Conservation (phyloP, 2,797 vertebrate species). For the Fistularia commersonii region DNA sequence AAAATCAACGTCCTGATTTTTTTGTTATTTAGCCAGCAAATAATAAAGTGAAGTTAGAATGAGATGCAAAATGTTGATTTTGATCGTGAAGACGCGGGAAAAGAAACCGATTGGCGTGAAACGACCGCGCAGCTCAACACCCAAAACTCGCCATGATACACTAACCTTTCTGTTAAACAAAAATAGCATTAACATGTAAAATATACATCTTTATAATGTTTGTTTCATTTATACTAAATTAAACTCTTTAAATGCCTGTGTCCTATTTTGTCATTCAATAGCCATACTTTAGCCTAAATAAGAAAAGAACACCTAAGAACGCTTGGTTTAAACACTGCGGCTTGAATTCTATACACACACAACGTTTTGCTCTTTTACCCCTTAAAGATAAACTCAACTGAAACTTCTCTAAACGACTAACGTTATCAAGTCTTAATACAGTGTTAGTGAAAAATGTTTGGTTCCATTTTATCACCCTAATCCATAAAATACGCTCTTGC, state of each 20-base stretch:
- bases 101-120: not conserved
- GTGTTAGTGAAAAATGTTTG: conserved; percentile 81
- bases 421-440: conserved; percentile 84
- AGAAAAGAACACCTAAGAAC: conserved; percentile 85
- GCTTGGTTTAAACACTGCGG: conserved; percentile 84
- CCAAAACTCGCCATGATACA: conserved; percentile 86
- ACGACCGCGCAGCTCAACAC: conserved; percentile 83
- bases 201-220: conserved; percentile 88
- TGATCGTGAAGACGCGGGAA: conserved; percentile 70
- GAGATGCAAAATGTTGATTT: conserved; percentile 69
- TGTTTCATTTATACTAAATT: conserved; percentile 92
- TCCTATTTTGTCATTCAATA: conserved; percentile 85
- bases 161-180: conserved; percentile 84
- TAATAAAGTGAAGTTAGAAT: conserved; percentile 63
- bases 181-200: conserved; percentile 98
- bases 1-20: conserved; percentile 86
- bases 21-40: conserved; percentile 83
- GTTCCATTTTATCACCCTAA: conserved; percentile 55
- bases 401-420: conserved; percentile 87
- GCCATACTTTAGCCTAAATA: conserved; percentile 81
- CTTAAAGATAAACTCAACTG: conserved; percentile 87
- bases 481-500: conserved; percentile 59
- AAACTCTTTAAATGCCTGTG: conserved; percentile 82
- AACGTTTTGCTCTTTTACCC: conserved; percentile 82
- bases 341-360: conserved; percentile 86